A percentile compares a stretch with the other conserved stretches of the same genome.
Evolutionary conservation across 2,113 vertebrate genomes (phyloP).

Genomic region (Peromyscus polionotus): DNA sequence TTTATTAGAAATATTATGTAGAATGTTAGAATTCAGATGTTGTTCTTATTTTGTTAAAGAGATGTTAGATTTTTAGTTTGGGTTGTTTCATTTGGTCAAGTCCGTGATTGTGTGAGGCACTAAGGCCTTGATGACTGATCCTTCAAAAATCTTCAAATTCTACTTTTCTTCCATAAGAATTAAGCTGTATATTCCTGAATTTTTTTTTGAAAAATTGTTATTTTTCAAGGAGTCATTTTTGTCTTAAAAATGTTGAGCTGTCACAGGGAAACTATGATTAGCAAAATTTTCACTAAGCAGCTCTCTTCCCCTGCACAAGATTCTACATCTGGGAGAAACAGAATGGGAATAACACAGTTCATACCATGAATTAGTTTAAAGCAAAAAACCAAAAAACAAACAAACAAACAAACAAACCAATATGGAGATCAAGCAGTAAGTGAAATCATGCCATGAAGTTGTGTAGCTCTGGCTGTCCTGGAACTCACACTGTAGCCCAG

Average conservation of each 20-base stretch:
- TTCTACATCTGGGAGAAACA: not conserved
- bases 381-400: not conserved
- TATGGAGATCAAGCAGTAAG: not conserved
- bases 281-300: not conserved
- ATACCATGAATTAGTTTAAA: not conserved
- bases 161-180: not conserved
- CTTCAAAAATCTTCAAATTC: slow-evolving; percentile 49
- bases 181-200: slow-evolving; percentile 25
- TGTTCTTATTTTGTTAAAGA: slow-evolving; percentile 11
- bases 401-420: not conserved
- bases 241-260: not conserved
- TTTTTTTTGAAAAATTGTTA: slow-evolving; percentile 9
- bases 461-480: not conserved
- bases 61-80: slow-evolving; percentile 51
- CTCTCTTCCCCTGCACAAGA: not conserved
- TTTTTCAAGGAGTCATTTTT: not conserved
- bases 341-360: not conserved
- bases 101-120: slow-evolving; percentile 9
- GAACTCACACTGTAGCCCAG: not conserved
- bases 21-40: not conserved
- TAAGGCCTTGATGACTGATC: slow-evolving; percentile 50
- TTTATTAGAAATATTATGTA: slow-evolving; percentile 32
- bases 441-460: not conserved
- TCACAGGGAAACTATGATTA: not conserved
- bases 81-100: not conserved